phyloP scores from a whole-genome alignment of 2,888 invertebrate species.

The Diadegma fenestrale region DNA sequence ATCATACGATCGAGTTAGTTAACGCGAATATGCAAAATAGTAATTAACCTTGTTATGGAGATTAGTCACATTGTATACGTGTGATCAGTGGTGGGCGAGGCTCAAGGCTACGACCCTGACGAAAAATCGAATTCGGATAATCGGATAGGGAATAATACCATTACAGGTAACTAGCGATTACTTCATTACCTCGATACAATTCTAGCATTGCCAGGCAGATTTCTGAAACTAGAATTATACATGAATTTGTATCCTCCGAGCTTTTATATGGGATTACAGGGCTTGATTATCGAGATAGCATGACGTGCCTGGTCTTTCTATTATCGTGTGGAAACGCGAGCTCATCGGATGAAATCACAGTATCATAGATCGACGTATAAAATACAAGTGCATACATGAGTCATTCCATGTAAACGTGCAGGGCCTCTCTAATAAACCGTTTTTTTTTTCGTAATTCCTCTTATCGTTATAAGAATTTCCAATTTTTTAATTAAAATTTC shows the following conservation, averaged over 20 bases:
- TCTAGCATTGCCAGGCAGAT: slow-evolving; percentile 5
- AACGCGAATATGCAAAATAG: slow-evolving; percentile 13
- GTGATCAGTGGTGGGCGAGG: neutral
- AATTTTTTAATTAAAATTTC: neutral
- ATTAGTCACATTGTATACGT: slow-evolving; percentile 2
- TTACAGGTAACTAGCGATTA: slow-evolving; percentile 47
- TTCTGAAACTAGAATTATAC: slow-evolving; percentile 23
- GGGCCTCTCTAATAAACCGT: neutral
- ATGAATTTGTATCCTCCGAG: slow-evolving; percentile 28
- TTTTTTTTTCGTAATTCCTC: neutral
- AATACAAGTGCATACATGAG: neutral
- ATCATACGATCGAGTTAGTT: neutral
- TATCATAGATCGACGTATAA: neutral
- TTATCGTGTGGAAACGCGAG: slow-evolving; percentile 61
- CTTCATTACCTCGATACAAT: slow-evolving; percentile 43
- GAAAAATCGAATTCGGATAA: slow-evolving; percentile 50
- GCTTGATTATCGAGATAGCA: slow-evolving; percentile 62
- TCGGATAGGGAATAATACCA: slow-evolving; percentile 44
- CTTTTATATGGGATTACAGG: slow-evolving; percentile 52
- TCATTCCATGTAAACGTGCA: slow-evolving; percentile 3
- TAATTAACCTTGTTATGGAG: slow-evolving; percentile 29
- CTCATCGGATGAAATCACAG: slow-evolving; percentile 47
- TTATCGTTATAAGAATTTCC: neutral
- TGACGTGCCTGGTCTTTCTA: slow-evolving; percentile 60
- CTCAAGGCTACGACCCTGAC: slow-evolving; percentile 52